Evolutionary conservation across 2,888 invertebrate species (phyloP).

Genomic region (Scaptodrosophila latifasciaeformis): DNA sequence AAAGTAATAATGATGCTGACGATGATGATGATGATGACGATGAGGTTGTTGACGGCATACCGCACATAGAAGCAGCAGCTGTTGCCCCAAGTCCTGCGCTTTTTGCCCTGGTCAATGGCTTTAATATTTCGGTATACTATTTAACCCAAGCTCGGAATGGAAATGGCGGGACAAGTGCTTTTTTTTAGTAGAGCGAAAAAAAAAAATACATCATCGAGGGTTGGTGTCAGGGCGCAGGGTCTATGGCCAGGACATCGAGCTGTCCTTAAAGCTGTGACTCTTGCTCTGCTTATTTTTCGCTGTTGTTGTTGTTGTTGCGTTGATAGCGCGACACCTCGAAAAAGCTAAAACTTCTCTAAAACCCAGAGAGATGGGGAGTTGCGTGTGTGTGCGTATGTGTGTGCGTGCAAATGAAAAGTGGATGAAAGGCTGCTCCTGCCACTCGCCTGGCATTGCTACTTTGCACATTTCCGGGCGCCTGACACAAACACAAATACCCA

Average conservation of each 20-base stretch:
- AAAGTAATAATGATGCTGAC: too few relatives aligned
- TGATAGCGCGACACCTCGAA: slow-evolving; percentile 35
- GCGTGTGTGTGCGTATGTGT: slow-evolving; percentile 9
- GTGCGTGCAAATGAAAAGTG: slow-evolving; percentile 66
- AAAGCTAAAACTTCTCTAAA: slow-evolving; percentile 24
- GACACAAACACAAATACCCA: slow-evolving; percentile 19
- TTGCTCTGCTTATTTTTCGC: neutral
- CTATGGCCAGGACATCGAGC: slow-evolving; percentile 16
- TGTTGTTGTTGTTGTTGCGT: slow-evolving; percentile 23
- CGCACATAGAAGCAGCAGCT: slow-evolving; percentile 40
- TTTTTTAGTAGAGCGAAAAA: slow-evolving; percentile 32
- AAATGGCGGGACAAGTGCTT: slow-evolving; percentile 66
- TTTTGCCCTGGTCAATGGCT: slow-evolving; percentile 40
- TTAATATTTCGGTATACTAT: slow-evolving; percentile 68
- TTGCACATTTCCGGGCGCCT: slow-evolving; percentile 55
- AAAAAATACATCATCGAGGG: slow-evolving; percentile 1
- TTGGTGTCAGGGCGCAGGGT: slow-evolving; percentile 16
- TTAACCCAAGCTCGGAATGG: slow-evolving; percentile 68
- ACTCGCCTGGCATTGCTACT: slow-evolving; percentile 24
- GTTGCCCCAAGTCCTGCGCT: slow-evolving; percentile 40
- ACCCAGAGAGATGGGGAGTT: slow-evolving; percentile 1
- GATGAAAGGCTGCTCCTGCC: slow-evolving; percentile 56
- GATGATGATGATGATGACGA: slow-evolving; percentile 17
- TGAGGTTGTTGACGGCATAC: neutral
- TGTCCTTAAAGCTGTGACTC: too few relatives aligned